Evolutionary conservation across 2,797 vertebrate species (phyloP).

Genomic region (Botia almorhae): DNA sequence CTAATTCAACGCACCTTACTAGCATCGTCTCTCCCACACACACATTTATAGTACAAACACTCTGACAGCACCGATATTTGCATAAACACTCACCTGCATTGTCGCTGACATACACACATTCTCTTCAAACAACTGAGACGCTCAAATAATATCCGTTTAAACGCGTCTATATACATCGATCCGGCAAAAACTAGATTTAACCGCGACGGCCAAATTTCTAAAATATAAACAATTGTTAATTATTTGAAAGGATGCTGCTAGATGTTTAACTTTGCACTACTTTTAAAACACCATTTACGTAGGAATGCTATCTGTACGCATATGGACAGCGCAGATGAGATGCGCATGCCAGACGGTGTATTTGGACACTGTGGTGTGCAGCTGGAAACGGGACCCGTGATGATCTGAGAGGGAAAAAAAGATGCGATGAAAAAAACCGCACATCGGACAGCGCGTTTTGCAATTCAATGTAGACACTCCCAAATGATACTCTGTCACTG

Average conservation of each 20-base stretch:
- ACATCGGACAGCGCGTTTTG: constrained; percentile 72
- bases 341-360: constrained; percentile 74
- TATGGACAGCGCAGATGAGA: constrained; percentile 69
- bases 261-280: constrained; percentile 30
- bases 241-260: neutral
- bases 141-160: constrained; percentile 83
- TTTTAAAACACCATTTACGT: constrained; percentile 21
- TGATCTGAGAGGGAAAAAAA: constrained; percentile 64
- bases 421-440: constrained; percentile 52
- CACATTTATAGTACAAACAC: constrained; percentile 59
- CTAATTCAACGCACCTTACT: constrained; percentile 1
- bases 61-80: constrained; percentile 69
- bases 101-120: constrained; percentile 84
- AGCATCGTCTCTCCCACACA: constrained; percentile 16
- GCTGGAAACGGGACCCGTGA: constrained; percentile 69
- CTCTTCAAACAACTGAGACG: constrained; percentile 84
- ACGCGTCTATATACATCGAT: constrained; percentile 86
- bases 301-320: constrained; percentile 59
- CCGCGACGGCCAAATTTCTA: constrained; percentile 50
- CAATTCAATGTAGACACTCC: constrained; percentile 60
- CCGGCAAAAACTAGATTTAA: constrained; percentile 59
- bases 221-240: constrained; percentile 48
- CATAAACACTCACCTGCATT: constrained; percentile 80
- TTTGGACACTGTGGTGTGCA: constrained; percentile 71
- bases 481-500: constrained; percentile 23